Evolutionary conservation across 2,888 invertebrate genomes (phyloP), one percentile per base, ranked within the genome.

Genomic region (Pteria penguin): DNA sequence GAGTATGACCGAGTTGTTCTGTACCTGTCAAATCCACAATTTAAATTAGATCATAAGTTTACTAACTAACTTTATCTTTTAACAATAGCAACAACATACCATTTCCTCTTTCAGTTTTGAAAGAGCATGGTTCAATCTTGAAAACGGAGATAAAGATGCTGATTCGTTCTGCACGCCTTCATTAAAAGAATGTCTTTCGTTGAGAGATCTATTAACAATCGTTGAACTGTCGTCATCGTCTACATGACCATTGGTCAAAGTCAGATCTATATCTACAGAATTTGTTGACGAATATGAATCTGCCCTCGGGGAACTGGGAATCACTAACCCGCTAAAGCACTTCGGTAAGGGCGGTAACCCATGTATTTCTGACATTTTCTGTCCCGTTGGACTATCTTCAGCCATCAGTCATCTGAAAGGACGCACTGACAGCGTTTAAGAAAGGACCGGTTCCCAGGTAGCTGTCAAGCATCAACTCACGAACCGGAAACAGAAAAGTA

Each of bases 281-380:
- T 29, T 60, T 60, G 60, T 60, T n/a, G 27, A 26, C 4, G 60
- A 60, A 11, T 57, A 1, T 4, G 29, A 18, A 2, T 54, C 54
- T 8, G 55, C 58, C 22, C 33, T 14, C 14, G 31, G 22, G 32
- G 57, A 32, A 36, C 69, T 57, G 31, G 36, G n/a, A 33, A 54
- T 54, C 11, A 79, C 11, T 22, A 78, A 26, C 14, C 81, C 84
- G 58, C 80, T 80, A 73, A 86, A 85, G 77, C 86, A 85, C 55
- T 81, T 79, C 2, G 86, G 86, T 14, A 86, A 73, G 3, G 84
- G 83, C n/a, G 86, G 86, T 45, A 86, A 80, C 55, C 84, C 86
- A 22, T 82, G 82, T 22, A 83, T 79, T 24, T 82, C 71, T 22
- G 84, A 81, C 86, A 86, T 86, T 52, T 68, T 68, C 22, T 29